Percentiles rank a stretch among this genome's conserved stretches.
phyloP scores from a whole-genome alignment of 2,888 invertebrate species.

The Coremacera marginata region DNA sequence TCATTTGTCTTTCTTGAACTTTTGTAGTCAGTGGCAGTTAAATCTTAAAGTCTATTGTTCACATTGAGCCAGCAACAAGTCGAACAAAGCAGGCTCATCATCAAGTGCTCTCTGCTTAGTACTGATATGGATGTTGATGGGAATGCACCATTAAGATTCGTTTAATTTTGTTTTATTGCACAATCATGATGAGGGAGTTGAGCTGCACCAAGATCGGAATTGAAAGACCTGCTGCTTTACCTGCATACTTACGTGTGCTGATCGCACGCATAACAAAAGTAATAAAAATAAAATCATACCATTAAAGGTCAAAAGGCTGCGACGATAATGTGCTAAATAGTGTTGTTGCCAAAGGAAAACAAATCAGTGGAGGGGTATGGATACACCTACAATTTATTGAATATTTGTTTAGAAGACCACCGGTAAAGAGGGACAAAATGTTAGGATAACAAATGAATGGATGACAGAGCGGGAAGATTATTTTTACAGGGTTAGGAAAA shows the following conservation, averaged over 20 bases:
- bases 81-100: constrained; percentile 42
- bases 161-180: constrained; percentile 10
- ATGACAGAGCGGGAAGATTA: not conserved
- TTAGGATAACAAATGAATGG: not conserved
- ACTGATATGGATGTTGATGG: constrained; percentile 2
- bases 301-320: not conserved
- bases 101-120: constrained; percentile 44
- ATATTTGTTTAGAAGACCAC: constrained; percentile 8
- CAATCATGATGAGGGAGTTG: constrained; percentile 23
- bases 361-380: not conserved
- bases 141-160: not conserved
- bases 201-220: too few species aligned
- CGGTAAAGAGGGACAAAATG: not conserved
- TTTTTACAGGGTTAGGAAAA: not conserved
- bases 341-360: constrained; percentile 10
- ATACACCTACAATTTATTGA: constrained; percentile 18
- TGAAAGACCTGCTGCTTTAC: too few species aligned
- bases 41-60: constrained; percentile 15
- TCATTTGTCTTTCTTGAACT: not conserved
- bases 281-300: not conserved
- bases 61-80: constrained; percentile 34
- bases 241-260: constrained; percentile 24
- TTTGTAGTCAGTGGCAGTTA: constrained; percentile 6
- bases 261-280: constrained; percentile 29
- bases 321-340: not conserved